Conservation (phyloP, 64 coral and sea anemone genomes). For the Stylophora pistillata region DNA sequence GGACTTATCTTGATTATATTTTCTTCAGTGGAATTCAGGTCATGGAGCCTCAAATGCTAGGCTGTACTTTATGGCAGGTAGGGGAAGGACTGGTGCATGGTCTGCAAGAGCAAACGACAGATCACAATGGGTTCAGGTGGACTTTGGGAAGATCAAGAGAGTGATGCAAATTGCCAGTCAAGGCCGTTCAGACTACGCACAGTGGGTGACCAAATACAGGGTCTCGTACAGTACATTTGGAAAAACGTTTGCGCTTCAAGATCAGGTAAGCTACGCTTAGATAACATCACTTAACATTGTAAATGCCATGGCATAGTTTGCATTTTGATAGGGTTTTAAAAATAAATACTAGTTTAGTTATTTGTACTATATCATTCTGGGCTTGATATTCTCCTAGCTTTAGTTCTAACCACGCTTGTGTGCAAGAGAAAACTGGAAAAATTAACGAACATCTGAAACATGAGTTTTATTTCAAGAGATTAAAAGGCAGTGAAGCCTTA, state of each 20-base stretch:
- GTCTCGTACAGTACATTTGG: constrained; percentile 7
- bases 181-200: not conserved
- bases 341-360: no score
- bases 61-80: not conserved
- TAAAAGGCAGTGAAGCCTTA: no score
- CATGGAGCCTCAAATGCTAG: not conserved
- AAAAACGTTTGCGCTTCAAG: not conserved
- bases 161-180: constrained; percentile 3
- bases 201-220: constrained; percentile 29
- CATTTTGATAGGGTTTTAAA: no score
- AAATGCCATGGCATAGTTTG: no score
- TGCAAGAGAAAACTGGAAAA: no score
- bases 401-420: no score
- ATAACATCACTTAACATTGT: no score
- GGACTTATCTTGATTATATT: not conserved
- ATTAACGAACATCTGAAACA: no score
- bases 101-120: not conserved
- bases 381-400: no score
- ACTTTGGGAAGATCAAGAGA: not conserved
- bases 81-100: not conserved
- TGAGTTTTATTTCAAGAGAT: no score
- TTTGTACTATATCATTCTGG: no score
- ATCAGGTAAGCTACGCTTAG: not conserved
- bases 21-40: not conserved
- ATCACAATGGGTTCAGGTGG: not conserved